A percentile compares a stretch with the other conserved stretches of the same genome.
These are phyloP conservation scores for Melinopterus prodromus DNA, from an alignment of 2,888 invertebrate species.

Conservation along the genomic window DNA sequence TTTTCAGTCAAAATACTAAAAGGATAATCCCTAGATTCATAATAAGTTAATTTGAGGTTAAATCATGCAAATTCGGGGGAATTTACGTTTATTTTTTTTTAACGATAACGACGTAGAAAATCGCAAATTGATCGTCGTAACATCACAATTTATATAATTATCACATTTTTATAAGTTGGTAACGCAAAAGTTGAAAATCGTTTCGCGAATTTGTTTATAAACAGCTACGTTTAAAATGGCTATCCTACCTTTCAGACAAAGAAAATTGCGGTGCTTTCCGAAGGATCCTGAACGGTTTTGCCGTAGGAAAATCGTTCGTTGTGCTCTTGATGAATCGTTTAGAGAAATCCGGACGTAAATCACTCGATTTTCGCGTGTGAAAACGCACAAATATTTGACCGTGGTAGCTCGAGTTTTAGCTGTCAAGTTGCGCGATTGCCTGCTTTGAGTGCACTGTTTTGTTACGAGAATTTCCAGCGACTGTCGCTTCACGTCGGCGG, in stretches of 20 bases:
- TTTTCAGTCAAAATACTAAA: background rate
- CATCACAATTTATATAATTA: no score
- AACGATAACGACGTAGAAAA: background rate
- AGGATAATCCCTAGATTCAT: background rate
- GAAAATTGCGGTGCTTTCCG: background rate
- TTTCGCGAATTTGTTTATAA: background rate
- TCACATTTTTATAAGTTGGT: background rate
- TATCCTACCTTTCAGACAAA: background rate
- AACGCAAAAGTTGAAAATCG: background rate
- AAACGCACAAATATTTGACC: background rate
- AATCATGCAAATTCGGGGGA: background rate
- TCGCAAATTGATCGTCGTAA: background rate
- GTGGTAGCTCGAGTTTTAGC: background rate
- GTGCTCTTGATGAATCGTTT: background rate
- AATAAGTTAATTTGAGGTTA: background rate
- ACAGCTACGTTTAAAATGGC: background rate
- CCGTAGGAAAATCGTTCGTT: background rate
- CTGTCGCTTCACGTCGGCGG: background rate
- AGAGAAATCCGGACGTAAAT: background rate
- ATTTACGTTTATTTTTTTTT: background rate
- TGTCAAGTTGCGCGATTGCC: background rate
- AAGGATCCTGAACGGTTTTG: background rate
- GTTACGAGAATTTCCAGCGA: background rate
- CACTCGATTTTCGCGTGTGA: background rate
- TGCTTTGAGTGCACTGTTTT: background rate